These are phyloP conservation scores for Champsocephalus gunnari DNA, from an alignment of 2,797 vertebrate species.

Conservation along the genomic window DNA sequence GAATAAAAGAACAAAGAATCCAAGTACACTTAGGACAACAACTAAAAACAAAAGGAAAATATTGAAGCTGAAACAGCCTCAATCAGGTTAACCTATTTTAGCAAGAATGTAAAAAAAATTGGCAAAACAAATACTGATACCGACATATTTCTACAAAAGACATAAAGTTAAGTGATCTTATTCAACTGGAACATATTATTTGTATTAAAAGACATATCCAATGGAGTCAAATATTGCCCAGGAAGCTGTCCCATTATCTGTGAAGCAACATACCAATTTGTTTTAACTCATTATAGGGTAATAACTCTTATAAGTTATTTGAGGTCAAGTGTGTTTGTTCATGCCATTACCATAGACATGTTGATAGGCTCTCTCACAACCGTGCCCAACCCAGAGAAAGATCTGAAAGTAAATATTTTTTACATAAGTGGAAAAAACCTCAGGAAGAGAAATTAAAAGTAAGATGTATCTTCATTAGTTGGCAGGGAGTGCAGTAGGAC, in stretches of 20 bases:
- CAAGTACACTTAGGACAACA: neutral
- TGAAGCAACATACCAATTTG: no score
- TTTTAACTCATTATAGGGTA: neutral
- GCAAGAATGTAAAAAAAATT: neutral
- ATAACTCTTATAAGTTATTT: neutral
- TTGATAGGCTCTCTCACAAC: slow-evolving; percentile 8
- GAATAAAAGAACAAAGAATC: neutral
- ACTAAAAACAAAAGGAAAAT: neutral
- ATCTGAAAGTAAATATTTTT: neutral
- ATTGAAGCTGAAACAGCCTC: no score
- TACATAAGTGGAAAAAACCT: slow-evolving; percentile 10
- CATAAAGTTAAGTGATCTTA: no score
- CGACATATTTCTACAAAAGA: no score
- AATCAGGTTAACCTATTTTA: neutral
- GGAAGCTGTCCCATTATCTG: no score
- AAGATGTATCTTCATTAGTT: neutral
- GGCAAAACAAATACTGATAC: no score
- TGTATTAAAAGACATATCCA: no score
- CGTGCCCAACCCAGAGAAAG: slow-evolving; percentile 9
- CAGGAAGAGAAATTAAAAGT: neutral
- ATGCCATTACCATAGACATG: neutral
- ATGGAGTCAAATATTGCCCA: no score
- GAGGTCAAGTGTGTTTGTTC: slow-evolving; percentile 14
- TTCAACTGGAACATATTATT: neutral
- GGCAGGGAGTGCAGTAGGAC: slow-evolving; percentile 7